A percentile compares a stretch with the other conserved stretches of the same genome.
phyloP scores from a whole-genome alignment of 2,888 invertebrate species.

The Argyra leucocephala region DNA sequence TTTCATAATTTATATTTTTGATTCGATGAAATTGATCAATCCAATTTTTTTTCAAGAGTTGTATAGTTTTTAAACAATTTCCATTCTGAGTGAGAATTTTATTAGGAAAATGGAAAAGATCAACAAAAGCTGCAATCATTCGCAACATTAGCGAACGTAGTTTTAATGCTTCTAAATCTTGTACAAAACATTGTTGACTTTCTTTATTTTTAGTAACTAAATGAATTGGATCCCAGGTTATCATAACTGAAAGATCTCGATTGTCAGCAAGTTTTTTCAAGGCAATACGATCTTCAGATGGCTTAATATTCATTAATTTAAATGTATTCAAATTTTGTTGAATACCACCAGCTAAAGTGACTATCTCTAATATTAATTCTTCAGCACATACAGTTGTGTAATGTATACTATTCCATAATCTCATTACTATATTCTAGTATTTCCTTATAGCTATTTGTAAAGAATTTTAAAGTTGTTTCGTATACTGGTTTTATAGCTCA shows the following conservation, averaged over 20 bases:
- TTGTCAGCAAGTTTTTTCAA: constrained; percentile 61
- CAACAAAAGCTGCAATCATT: constrained; percentile 38
- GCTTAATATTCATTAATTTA: constrained; percentile 51
- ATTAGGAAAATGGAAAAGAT: constrained; percentile 34
- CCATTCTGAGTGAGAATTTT: background rate
- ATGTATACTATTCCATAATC: constrained; percentile 73
- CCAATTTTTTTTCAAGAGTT: constrained; percentile 37
- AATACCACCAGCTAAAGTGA: constrained; percentile 42
- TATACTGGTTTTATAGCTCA: constrained; percentile 59
- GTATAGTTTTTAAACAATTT: constrained; percentile 31
- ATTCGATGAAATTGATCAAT: constrained; percentile 35
- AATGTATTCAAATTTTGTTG: constrained; percentile 46
- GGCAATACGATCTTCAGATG: constrained; percentile 50
- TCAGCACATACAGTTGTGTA: constrained; percentile 57
- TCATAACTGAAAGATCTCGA: constrained; percentile 63
- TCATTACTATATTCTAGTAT: constrained; percentile 79
- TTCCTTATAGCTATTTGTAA: constrained; percentile 79
- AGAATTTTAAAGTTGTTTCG: constrained; percentile 73
- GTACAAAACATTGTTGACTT: constrained; percentile 37
- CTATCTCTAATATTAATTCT: constrained; percentile 60
- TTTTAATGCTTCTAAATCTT: constrained; percentile 39
- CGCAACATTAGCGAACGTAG: constrained; percentile 37
- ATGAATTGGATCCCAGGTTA: constrained; percentile 58
- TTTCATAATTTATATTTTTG: constrained; percentile 35
- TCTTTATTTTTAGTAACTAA: constrained; percentile 31